phyloP scores from a whole-genome alignment of 2,888 invertebrate species.

The Taphrorychus bicolor region DNA sequence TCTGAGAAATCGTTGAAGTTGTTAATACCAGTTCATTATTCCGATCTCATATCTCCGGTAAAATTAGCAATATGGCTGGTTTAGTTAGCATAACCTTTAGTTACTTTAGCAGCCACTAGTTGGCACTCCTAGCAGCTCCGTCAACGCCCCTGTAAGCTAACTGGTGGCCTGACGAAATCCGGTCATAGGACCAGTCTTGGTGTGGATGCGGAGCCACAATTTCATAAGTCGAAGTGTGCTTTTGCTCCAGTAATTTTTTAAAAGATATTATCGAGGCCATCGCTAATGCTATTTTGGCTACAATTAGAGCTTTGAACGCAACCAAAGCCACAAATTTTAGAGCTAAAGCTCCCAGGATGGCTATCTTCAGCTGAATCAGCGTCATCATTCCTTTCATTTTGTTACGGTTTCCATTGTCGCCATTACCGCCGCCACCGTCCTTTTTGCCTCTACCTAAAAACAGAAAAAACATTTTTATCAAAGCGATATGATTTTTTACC shows the following conservation, averaged over 20 bases:
- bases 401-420: slow-evolving; percentile 58
- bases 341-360: slow-evolving; percentile 78
- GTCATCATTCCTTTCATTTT: slow-evolving; percentile 77
- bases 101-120: background rate
- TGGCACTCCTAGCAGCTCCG: slow-evolving; percentile 12
- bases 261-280: slow-evolving; percentile 76
- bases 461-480: too few species aligned
- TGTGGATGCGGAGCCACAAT: slow-evolving; percentile 66
- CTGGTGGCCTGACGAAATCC: too few species aligned
- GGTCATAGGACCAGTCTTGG: slow-evolving; percentile 68
- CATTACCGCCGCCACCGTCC: slow-evolving; percentile 25
- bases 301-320: slow-evolving; percentile 83
- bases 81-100: background rate
- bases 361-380: slow-evolving; percentile 80
- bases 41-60: background rate
- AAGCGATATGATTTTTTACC: too few species aligned
- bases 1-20: too few species aligned
- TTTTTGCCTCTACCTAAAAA: slow-evolving; percentile 27
- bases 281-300: slow-evolving; percentile 83
- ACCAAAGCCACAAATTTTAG: slow-evolving; percentile 79
- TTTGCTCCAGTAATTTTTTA: slow-evolving; percentile 76
- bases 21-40: too few species aligned
- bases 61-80: background rate
- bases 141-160: slow-evolving; percentile 68
- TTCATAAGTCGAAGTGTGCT: slow-evolving; percentile 77